Base-by-base conservation (phyloP, 2,113 vertebrate genomes). In the Lagopus leucura region DNA sequence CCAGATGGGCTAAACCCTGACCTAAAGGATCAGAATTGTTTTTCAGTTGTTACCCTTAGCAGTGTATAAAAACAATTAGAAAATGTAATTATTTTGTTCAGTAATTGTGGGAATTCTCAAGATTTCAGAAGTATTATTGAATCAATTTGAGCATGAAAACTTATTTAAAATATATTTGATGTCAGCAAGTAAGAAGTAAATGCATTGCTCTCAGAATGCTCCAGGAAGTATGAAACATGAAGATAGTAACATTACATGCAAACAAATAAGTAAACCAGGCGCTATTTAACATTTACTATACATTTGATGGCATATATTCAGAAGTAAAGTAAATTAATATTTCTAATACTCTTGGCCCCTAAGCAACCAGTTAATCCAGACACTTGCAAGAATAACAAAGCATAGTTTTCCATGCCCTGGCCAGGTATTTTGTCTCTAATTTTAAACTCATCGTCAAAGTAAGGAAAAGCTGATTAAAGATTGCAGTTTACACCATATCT, bases 1-100 rank as follows among this genome's bases (percentile, higher is more conserved):
- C 61, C 84, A 93, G 86, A 89, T 30, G 52, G 43, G 50, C 71
- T 93, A 83, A 93, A 90, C 89, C 90, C 83, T 90, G 69, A 82
- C 60, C 64, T 61, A 72, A 60, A 48, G 86, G 75, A 92, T 92
- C 60, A 94, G 73, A 73, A 40, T 36, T 30, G 3, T 15, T 54
- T 89, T 92, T 91, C 16, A 65, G 34, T 66, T 95, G 63, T 79
- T 87, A 45, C 38, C 72, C 30, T 55, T n/a, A 63, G 48, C 34
- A 47, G 60, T 65, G 21, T 54, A 80, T 55, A 36, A 65, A 79
- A 55, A 72, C 32, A 61, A 48, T 76, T 48, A 65, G 34, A 43
- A 80, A 36, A 73, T 8, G 15, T 30, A 34, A 52, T 71, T 52
- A n/a, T 80, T 80, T 36, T 82, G 24, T 52, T 42, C 30, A 15